Base-by-base conservation (phyloP, 1,140 invertebrate genomes). In the Euglossa dilemma region DNA sequence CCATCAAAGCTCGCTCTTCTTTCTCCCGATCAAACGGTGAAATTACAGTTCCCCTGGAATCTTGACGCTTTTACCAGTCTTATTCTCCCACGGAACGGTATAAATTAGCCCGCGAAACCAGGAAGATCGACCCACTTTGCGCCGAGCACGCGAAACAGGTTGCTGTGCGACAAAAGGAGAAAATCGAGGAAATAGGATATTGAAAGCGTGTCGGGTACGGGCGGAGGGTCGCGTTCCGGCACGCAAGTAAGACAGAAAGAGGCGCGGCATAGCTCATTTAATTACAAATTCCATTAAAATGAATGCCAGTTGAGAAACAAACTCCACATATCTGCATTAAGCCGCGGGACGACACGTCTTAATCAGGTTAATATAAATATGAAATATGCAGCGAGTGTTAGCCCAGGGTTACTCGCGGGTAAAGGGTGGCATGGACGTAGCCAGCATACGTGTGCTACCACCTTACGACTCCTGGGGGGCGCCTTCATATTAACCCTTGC, bases 361-460 rank as follows among this genome's bases (percentile, higher is more conserved):
- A 94, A 94, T 94, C 93, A 94, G 93, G 93, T 94, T 94, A 94
- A 94, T 94, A 94, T 94, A 94, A 94, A 94, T 94, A 94, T 94
- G 94, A 94, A 94, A 94, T 94, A 94, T 94, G 93, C 92, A 94
- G 92, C 88, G 90, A 92, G 89, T 89, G 92, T 93, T 93, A 87
- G 88, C 87, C 85, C 85, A 80, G 90, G 87, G 86, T 88, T 85
- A 70, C 86, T 91, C 87, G 87, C 89, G 89, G 74, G 88, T 85
- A 91, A 92, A 91, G 90, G 92, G 89, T 91, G 80, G 83, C 83
- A 63, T 77, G 87, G 86, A 87, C 81, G 72, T 85, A 87, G 61
- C 72, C 69, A 72, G 63, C 88, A 90, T 88, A 92, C 91, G 90
- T 92, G 90, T 81, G 85, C 86, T 81, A 84, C 91, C 91, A 90